Base-by-base conservation (phyloP, 2,797 vertebrate species). In the Microchirus variegatus region DNA sequence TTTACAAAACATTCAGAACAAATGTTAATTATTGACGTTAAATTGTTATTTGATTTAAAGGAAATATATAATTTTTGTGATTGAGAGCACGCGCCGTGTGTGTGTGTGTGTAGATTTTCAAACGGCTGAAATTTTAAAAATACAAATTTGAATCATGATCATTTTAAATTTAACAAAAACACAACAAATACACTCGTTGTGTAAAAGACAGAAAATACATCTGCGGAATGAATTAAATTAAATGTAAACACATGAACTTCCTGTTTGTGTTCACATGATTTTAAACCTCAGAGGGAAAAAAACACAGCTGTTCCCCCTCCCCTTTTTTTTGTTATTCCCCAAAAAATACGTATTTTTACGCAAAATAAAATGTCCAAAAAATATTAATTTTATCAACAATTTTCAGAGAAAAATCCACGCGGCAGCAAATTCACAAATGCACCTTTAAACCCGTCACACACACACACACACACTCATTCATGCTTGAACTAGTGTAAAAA, bases 41-140 rank as follows among this genome's bases (percentile, higher is more conserved):
- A 31, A 31, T 31, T 31, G 7, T 31, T 31, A 31, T 31, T 31
- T 31, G 31, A 5, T 22, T 22, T 3, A 22, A 22, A 22, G 5
- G 22, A 22, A 22, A 22, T 22, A 22, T 0, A 22, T 3, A 5
- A 22, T 22, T 3, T 22, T 22, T 22, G 5, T 22, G 22, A 22
- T 22, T 22, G 47, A 72, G 41, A 53, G 58, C 17, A 52, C 53
- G 46, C 72, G 45, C 35, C 43, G 36, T 64, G 55, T 56, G 73
- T 53, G 55, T 22, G 63, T 54, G 73, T 53, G 55, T 22, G 63
- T 54, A 43, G 18, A 73, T 72, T 70, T 59, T 75, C 66, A 79
- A 46, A 53, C 53, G 58, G 70, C 14, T 64, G 43, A 63, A 52
- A 71, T 78, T 68, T 74, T 78, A 55, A 61, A 61, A 74, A 68